These are phyloP conservation scores for Sebastes vulpes DNA, from an alignment of 2,797 vertebrate species.

Conservation along the genomic window DNA sequence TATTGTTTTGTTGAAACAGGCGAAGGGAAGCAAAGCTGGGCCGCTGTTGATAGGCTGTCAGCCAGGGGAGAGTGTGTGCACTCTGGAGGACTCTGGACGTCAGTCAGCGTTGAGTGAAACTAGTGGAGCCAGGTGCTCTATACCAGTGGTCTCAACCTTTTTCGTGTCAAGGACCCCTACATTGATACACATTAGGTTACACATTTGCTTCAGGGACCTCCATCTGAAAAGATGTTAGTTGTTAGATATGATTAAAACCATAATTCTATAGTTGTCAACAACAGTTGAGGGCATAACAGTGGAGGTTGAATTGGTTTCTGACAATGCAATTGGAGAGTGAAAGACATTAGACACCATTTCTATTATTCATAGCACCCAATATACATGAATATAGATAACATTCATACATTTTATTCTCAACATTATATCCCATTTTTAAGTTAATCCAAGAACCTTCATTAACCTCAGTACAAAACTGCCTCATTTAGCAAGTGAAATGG, in stretches of 20 bases:
- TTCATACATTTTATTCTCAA: neutral
- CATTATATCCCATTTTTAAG: neutral
- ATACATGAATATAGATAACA: neutral
- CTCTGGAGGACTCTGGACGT: slow-evolving; percentile 39
- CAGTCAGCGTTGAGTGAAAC: slow-evolving; percentile 43
- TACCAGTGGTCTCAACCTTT: neutral
- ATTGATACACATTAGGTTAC: no score
- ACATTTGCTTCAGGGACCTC: no score
- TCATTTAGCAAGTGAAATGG: neutral
- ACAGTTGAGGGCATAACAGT: no score
- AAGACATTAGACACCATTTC: neutral
- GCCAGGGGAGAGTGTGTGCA: slow-evolving; percentile 57
- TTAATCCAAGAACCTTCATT: neutral
- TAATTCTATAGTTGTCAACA: no score
- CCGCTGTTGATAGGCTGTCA: slow-evolving; percentile 67
- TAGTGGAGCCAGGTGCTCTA: slow-evolving; percentile 33
- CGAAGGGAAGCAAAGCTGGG: slow-evolving; percentile 56
- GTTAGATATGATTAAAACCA: no score
- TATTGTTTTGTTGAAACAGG: slow-evolving; percentile 71
- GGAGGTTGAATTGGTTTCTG: neutral
- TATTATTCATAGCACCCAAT: neutral
- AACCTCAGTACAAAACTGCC: neutral
- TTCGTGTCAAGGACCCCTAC: no score
- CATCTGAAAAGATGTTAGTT: no score
- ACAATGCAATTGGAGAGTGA: neutral